phyloP scores from a whole-genome alignment of 2,113 vertebrate genomes.

The Notiomystis cincta region DNA sequence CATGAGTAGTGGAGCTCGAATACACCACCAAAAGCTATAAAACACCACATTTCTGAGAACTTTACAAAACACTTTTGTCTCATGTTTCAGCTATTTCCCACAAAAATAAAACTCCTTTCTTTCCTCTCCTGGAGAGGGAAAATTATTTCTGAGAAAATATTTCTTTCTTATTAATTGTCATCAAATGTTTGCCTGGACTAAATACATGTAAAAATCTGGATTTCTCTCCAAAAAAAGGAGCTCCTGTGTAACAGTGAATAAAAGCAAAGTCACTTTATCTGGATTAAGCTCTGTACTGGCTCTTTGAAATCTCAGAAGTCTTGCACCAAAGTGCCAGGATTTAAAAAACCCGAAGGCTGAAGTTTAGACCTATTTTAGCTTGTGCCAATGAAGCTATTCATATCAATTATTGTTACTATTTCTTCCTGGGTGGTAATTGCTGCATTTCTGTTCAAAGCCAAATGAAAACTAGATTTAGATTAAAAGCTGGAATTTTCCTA shows the following conservation, averaged over 20 bases:
- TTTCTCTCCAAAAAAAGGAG: neutral
- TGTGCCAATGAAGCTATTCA: rapidly evolving
- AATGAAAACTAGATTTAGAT: neutral
- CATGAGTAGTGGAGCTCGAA: neutral
- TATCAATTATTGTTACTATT: neutral
- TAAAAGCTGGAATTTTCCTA: neutral
- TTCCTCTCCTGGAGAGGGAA: neutral
- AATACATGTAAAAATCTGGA: neutral
- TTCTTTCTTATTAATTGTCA: neutral
- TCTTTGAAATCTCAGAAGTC: neutral
- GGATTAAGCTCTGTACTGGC: neutral
- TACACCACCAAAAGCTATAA: neutral
- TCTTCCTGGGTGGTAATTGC: neutral
- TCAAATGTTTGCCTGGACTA: neutral
- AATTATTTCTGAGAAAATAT: neutral
- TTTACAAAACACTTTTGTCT: neutral
- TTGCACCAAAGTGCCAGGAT: neutral
- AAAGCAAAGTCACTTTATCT: neutral
- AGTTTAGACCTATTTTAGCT: neutral
- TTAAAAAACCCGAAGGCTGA: neutral
- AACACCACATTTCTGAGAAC: neutral
- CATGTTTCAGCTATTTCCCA: neutral
- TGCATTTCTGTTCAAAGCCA: neutral
- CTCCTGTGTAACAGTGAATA: neutral
- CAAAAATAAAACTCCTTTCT: neutral